phyloP scores from a whole-genome alignment of 2,888 invertebrate genomes.

The Schizaphis graminum region DNA sequence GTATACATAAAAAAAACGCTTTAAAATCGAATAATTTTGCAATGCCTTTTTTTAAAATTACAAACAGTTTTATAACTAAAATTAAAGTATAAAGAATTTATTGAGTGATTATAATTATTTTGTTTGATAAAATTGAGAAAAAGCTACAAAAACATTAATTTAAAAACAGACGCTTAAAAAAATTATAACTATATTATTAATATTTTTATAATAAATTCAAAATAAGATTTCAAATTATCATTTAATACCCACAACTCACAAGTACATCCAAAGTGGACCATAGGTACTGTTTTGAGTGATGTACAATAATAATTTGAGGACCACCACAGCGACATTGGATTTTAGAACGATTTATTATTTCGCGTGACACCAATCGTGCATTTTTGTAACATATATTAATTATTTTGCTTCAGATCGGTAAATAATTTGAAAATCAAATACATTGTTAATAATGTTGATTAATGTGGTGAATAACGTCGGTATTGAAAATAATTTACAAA shows the following conservation, averaged over 20 bases:
- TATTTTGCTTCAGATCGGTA: conserved; percentile 3
- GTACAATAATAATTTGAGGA: not conserved
- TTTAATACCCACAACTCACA: not conserved
- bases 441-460: conserved; percentile 3
- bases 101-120: not conserved
- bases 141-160: too few relatives aligned
- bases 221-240: not conserved
- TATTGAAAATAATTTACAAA: not conserved
- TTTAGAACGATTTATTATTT: conserved; percentile 15
- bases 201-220: not conserved
- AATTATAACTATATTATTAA: not conserved
- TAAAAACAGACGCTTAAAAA: not conserved
- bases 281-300: conserved; percentile 18
- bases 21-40: not conserved
- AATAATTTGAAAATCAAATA: not conserved
- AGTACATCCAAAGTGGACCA: not conserved
- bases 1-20: not conserved
- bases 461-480: not conserved
- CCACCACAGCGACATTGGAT: not conserved
- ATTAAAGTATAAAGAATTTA: not conserved
- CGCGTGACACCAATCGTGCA: not conserved
- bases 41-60: not conserved
- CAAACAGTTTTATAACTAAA: not conserved
- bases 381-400: conserved; percentile 2
- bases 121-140: too few relatives aligned